Base-by-base conservation (phyloP, 1,140 invertebrate genomes). In the Ephestia elutella region DNA sequence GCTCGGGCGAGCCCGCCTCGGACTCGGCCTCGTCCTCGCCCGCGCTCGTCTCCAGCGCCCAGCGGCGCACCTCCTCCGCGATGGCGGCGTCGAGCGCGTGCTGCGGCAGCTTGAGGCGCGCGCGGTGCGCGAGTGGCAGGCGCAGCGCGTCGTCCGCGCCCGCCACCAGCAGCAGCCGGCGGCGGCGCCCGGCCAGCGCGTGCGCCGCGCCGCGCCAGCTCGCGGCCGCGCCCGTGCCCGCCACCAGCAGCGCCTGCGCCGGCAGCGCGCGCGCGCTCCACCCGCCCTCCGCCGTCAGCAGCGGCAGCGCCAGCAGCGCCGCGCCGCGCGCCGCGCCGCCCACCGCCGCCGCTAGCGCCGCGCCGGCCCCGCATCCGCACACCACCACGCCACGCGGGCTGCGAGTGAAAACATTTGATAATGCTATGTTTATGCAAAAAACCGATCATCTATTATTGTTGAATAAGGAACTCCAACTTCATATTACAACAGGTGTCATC, bases 21-120 rank as follows among this genome's bases (percentile, higher is more conserved):
- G n/a, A n/a, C 0, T 15, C 38, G 13, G n/a, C 38, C 38, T 3
- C 38, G 38, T 2, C 9, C 32, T 11, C 49, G 49, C 54, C 30
- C n/a, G 17, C 25, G 18, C 35, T 55, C 59, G 25, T 25, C n/a
- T 35, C 28, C 48, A 44, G 56, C 15, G 49, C n/a, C 28, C 11
- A 53, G n/a, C 25, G 49, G 13, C 18, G 20, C 51, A 44, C 53
- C 58, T 30, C 28, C 54, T 18, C 30, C 49, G 54, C 70, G 17
- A 72, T 48, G 38, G 66, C 62, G 0, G 78, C 80, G 73, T 82
- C 80, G 20, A 82, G 63, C 35, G 80, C 77, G 53, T 68, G 57
- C 70, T 76, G 76, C 61, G 71, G 68, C 60, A 80, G 63, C 17
- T 59, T 49, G 25, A 62, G 63, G 0, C 64, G 68, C 0, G 28